phyloP scores from a whole-genome alignment of 30 jellyfish, hydroid and myxozoan species.

The Aurelia sp. region DNA sequence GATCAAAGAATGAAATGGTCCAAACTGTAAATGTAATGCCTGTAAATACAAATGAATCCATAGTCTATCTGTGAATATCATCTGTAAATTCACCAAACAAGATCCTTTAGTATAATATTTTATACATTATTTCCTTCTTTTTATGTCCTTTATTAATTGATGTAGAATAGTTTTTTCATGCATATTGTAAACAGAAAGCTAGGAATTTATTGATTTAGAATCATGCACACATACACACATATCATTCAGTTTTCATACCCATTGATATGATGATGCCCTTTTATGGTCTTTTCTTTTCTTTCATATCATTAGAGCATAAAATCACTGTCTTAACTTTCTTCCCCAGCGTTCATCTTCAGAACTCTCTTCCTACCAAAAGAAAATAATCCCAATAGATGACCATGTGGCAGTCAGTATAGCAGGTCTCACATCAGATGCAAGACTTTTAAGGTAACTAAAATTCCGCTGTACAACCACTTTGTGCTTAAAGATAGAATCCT shows the following conservation, averaged over 20 bases:
- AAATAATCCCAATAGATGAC: conserved; percentile 90
- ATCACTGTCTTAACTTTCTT: neutral
- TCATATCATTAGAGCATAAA: too few species aligned
- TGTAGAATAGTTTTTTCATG: neutral
- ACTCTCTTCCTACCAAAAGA: conserved; percentile 96
- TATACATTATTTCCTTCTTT: neutral
- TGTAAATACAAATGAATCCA: neutral
- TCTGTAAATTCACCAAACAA: neutral
- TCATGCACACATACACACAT: neutral
- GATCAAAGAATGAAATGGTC: neutral
- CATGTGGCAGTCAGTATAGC: conserved; percentile 99
- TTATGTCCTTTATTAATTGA: neutral
- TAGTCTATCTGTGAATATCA: neutral
- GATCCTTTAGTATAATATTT: neutral
- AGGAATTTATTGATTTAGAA: neutral
- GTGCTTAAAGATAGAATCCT: neutral
- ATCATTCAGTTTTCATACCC: too few species aligned
- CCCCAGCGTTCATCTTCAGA: conserved; percentile 97
- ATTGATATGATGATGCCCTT: too few species aligned
- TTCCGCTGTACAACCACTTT: neutral
- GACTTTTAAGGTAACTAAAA: conserved; percentile 80
- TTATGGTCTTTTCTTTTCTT: too few species aligned
- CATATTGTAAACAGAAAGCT: neutral
- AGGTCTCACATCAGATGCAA: conserved; percentile 99
- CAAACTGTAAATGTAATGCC: neutral